phyloP scores from a whole-genome alignment of 1,140 invertebrate species.

The Stegodyphus dumicola region DNA sequence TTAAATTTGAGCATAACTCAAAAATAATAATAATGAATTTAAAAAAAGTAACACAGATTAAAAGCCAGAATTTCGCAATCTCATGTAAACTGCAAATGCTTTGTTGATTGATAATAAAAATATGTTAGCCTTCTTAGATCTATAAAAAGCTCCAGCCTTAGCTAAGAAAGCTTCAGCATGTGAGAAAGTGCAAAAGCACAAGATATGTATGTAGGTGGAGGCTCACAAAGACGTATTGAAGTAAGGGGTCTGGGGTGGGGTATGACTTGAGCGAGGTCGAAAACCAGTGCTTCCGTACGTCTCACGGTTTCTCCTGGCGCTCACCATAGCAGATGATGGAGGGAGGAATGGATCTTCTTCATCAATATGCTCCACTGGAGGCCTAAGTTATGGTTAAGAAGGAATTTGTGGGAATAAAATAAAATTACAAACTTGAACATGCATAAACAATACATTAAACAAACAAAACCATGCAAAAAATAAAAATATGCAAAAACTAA shows the following conservation, averaged over 20 bases:
- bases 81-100: not conserved
- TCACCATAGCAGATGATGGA: slow-evolving; percentile 62
- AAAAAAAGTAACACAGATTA: not conserved
- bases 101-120: not conserved
- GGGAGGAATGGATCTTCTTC: slow-evolving; percentile 80
- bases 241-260: slow-evolving; percentile 69
- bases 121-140: not conserved
- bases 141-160: too few relatives aligned
- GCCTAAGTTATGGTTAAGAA: slow-evolving; percentile 36
- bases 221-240: slow-evolving; percentile 69
- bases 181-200: slow-evolving; percentile 25
- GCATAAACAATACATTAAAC: slow-evolving; percentile 65
- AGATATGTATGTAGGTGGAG: slow-evolving; percentile 66
- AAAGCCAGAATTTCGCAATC: not conserved
- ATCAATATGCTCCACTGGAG: slow-evolving; percentile 75
- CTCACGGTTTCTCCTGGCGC: slow-evolving; percentile 74
- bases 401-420: slow-evolving; percentile 20
- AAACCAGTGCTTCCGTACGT: slow-evolving; percentile 71
- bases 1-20: too few relatives aligned
- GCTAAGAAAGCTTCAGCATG: slow-evolving; percentile 1
- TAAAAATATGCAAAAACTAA: not conserved
- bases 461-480: slow-evolving; percentile 35
- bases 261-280: slow-evolving; percentile 69
- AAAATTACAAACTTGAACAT: slow-evolving; percentile 68
- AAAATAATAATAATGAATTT: too few relatives aligned